Evolutionary conservation across 2,888 invertebrate genomes (phyloP), one percentile per base, ranked within the genome.

Genomic region (Tetragnatha montana): DNA sequence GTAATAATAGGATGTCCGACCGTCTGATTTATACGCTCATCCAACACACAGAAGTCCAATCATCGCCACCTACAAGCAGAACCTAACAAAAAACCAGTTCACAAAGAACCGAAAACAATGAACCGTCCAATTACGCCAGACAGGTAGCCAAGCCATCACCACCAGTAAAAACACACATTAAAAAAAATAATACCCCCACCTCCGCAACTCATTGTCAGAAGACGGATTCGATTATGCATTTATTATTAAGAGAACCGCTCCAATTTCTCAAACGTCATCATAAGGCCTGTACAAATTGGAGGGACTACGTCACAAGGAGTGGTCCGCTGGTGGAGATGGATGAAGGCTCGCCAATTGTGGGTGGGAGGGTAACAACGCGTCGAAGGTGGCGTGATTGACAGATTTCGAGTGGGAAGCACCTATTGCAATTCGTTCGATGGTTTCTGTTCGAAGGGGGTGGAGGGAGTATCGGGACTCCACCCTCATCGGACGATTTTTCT

Each of bases 371-470:
- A 71, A 78, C 14, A 4, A 60, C 68, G 35, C 68, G 35, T 60
- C 73, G 73, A 80, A 84, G 85, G 76, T 81, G 85, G 60, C 49
- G 47, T 85, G 89, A 89, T 89, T 89, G 89, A 81, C 89, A 89
- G 81, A 21, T 89, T 89, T 89, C 85, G 89, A 89, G 89, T 89
- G 89, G 89, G 89, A 75, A 81, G 85, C 35, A 35, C 80, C 70
- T 88, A 88, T 88, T 88, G 87, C 87, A 76, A 81, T 80, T 87
- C 75, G 87, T 75, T 88, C 81, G 71, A 86, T 86, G 78, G 82
- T 75, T 76, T 50, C 73, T 76, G 68, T 85, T 70, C 51, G 78
- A 79, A 85, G 76, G 84, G 80, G 71, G 68, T 76, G 85, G 69
- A 78, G 78, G 71, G 80, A 75, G 69, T 76, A 75, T 75, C 69